Base-by-base conservation (phyloP, 2,888 invertebrate species). In the Pammene aurita region DNA sequence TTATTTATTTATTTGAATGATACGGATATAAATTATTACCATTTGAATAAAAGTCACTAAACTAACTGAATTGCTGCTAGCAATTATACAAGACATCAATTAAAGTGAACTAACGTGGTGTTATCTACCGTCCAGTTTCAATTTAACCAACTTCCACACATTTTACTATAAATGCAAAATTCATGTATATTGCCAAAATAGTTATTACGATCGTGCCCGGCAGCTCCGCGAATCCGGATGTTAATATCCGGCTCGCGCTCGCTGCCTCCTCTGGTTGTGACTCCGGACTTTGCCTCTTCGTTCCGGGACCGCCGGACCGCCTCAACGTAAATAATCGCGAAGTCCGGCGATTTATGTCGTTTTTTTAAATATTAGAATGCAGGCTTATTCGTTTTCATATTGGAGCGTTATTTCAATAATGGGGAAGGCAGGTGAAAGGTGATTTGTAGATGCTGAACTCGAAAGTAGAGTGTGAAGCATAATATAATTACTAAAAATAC, bases 161-260 rank as follows among this genome's bases (percentile, higher is more conserved):
- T 67, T 60, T 55, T 13, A 26, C 26, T 56, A 56, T 46, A 62
- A 48, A 61, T 66, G 14, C 18, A 18, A 42, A 48, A 50, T 38
- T 62, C 48, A 48, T 56, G 55, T 61, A 54, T 67, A 62, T 67
- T 67, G 61, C 41, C 55, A 6, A 48, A 67, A 62, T 67, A 67
- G 67, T 67, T 67, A 62, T 67, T 67, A 62, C 55, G 61, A 13
- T 46, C 44, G 35, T 65, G 41, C 60, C 55, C 54, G 61, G 18
- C n/a, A 26, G 56, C 63, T 18, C 14, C 48, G 63, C 42, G 62
- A 34, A 54, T 48, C 58, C 60, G 66, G 70, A 62, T 68, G 66
- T 71, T 70, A 72, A 70, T 72, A 72, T 72, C 72, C 72, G 70
- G 72, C 62, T 48, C 35, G 44, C 9, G 42, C 48, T 18, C 48